These are phyloP conservation scores for Shinisaurus crocodilurus DNA, from an alignment of 2,113 vertebrate genomes.

Conservation along the genomic window DNA sequence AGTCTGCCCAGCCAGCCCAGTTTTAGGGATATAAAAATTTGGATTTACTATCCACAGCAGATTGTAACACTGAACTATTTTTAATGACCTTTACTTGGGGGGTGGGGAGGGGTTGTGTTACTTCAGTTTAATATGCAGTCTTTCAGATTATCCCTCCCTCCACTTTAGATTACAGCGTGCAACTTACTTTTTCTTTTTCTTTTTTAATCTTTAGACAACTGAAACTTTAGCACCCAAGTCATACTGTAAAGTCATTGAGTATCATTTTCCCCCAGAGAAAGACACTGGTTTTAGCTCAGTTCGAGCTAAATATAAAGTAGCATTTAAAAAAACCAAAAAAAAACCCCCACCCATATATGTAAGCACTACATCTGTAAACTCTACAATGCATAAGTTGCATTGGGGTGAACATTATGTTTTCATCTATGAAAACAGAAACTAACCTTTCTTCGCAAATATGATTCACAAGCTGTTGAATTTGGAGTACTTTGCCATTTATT, in stretches of 20 bases:
- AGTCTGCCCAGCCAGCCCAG: background rate
- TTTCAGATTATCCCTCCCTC: background rate
- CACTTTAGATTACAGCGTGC: background rate
- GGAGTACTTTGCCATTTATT: background rate
- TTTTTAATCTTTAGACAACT: conserved; percentile 26
- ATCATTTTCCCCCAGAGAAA: conserved; percentile 46
- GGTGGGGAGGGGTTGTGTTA: conserved; percentile 3
- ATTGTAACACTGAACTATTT: background rate
- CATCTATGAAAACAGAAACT: conserved; percentile 1
- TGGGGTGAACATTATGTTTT: background rate
- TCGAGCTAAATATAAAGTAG: conserved; percentile 37
- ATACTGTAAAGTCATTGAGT: conserved; percentile 59
- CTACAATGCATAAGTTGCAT: background rate
- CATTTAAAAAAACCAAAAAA: background rate
- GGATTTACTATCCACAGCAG: background rate
- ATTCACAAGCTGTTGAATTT: background rate
- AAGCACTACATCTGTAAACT: conserved; percentile 39
- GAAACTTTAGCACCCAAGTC: conserved; percentile 54
- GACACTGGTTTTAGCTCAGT: conserved; percentile 45
- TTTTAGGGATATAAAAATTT: conserved; percentile 31
- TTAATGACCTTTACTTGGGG: background rate
- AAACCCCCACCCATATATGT: background rate
- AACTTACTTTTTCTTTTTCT: too few species aligned
- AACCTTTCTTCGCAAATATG: background rate
- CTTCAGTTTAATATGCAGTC: background rate